Evolutionary conservation across 2,888 invertebrate species (phyloP).

Genomic region (Dynastes grantii): DNA sequence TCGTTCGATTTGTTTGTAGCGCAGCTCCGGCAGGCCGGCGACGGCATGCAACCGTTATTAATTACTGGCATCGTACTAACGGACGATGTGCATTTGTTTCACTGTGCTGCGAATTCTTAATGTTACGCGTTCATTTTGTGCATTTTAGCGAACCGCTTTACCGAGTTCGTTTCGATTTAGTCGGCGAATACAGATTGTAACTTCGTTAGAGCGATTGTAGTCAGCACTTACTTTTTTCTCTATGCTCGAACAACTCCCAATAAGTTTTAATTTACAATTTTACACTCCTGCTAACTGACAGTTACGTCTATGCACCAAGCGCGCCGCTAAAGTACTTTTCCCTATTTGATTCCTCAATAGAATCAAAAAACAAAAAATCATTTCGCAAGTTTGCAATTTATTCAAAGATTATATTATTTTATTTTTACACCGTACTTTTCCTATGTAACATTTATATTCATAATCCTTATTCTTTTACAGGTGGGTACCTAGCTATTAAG

Average conservation of each 20-base stretch:
- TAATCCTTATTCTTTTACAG: too few species aligned
- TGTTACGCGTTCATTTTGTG: slow-evolving; percentile 10
- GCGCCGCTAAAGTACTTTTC: too few species aligned
- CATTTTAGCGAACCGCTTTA: slow-evolving; percentile 7
- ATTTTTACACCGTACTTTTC: background rate
- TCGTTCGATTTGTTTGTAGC: slow-evolving; percentile 33
- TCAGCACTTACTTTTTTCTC: background rate
- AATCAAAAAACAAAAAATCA: too few species aligned
- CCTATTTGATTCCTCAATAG: too few species aligned
- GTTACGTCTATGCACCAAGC: background rate
- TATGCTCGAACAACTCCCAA: background rate
- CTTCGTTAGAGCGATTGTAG: slow-evolving; percentile 13
- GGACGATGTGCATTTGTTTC: slow-evolving; percentile 37
- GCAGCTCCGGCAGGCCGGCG: background rate
- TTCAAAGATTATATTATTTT: background rate
- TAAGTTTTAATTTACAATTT: background rate
- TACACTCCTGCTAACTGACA: background rate
- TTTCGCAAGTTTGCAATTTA: too few species aligned
- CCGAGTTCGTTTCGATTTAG: slow-evolving; percentile 6
- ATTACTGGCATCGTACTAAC: slow-evolving; percentile 37
- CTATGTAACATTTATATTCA: background rate
- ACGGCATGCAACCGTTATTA: slow-evolving; percentile 43
- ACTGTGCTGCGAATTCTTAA: slow-evolving; percentile 31
- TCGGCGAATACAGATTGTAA: slow-evolving; percentile 3
- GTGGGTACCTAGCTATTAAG: too few species aligned